Base-by-base conservation (phyloP, 1,140 invertebrate species). In the Temnothorax longispinosus region DNA sequence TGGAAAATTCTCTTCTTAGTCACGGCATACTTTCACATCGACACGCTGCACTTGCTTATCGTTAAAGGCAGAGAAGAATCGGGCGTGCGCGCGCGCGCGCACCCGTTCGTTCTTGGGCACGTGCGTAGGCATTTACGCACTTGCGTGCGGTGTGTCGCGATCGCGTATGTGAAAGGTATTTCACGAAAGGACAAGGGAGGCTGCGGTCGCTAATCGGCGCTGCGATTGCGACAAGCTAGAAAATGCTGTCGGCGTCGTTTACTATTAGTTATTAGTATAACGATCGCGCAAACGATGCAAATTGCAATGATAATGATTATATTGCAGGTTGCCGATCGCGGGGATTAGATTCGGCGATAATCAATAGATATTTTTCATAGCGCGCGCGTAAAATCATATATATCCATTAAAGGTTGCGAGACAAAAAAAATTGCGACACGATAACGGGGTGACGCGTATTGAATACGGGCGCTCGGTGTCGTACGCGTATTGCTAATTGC, bases 21-120 rank as follows among this genome's bases (percentile, higher is more conserved):
- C 91, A 89, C 88, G 88, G 76, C 89, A 89, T 89, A 88, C 91
- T 92, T 92, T 92, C 91, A 92, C 88, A 88, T 92, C 88, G 90
- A 87, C 91, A 91, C 87, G 91, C 82, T 89, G 84, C 67, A 86
- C 86, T 92, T 86, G 69, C 72, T 88, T 91, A 90, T 89, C 80
- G 80, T 89, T 72, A 82, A 69, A 80, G 76, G 77, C 75, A 87
- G 78, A 71, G 85, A 50, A 69, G 76, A 85, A 85, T 89, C 86
- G 60, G 60, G 58, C 75, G 38, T 32, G 18, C 18, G 50, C 5
- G 15, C 4, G 32, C 10, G 27, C 27, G 27, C 27, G 15, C 1
- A 11, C 13, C 32, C 15, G 78, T 60, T 38, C 18, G 65, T 58
- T 69, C 78, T 71, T 35, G 38, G 52, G 67, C 69, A 60, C 69